Base-by-base conservation (phyloP, 2,888 invertebrate genomes). In the Embidobia sp. region DNA sequence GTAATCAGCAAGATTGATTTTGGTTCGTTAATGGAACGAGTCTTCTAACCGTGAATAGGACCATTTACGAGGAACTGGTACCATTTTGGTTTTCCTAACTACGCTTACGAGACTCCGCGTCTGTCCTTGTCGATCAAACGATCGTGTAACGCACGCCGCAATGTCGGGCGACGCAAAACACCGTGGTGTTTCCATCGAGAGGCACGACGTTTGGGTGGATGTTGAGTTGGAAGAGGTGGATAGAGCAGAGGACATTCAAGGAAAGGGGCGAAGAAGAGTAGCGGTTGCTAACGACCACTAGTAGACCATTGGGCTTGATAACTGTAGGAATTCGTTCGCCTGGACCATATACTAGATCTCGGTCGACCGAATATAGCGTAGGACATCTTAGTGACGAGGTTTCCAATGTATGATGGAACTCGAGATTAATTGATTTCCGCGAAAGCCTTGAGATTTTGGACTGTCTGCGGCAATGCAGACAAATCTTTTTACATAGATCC, bases 221-320 rank as follows among this genome's bases (percentile, higher is more conserved):
- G 73, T 79, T 40, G 16, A 49, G 29, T 40, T 72, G 80, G 49
- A 63, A 29, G 42, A 63, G 55, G 49, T 55, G 75, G 37, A 48
- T 49, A 37, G 70, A 31, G 53, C 49, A 13, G 48, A 70, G 72
- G 53, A 53, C 59, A 57, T 46, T 35, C 63, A 77, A 63, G 18
- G 55, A 53, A 37, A 40, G 33, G 57, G 76, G 26, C 35, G 49
- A 48, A 61, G 63, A 67, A 63, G 51, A 57, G 44, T 73, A 69
- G 81, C 79, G 86, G 84, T 81, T 85, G 86, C 86, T 88, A 88
- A 88, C 88, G 88, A 88, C 86, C 86, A 83, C 85, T 84, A 84
- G 82, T 84, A 84, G 85, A 84, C 84, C 85, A 82, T 78, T 77
- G 79, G 82, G 81, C 83, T 87, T 86, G 87, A 87, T 88, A 87